Base-by-base conservation (phyloP, 2,113 vertebrate genomes). In the Tinamus guttatus region DNA sequence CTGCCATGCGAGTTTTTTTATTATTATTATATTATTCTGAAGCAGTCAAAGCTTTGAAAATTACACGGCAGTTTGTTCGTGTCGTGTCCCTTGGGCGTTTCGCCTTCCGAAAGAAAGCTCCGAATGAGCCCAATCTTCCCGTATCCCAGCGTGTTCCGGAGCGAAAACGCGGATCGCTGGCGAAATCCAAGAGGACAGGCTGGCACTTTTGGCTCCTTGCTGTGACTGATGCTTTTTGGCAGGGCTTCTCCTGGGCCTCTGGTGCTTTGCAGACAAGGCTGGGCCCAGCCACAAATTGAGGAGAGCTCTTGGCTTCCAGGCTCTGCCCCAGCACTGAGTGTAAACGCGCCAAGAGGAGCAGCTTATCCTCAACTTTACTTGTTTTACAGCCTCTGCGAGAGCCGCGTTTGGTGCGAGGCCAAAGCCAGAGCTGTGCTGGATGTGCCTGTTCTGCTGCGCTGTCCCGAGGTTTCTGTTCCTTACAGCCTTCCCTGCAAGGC, bases 201-300 rank as follows among this genome's bases (percentile, higher is more conserved):
- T 24, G 20, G 45, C 7, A 28, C 88, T 90, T 95, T 68, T 67
- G 93, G 81, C 67, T 90, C 59, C 69, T 77, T 20, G 52, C 51
- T 82, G 9, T 25, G 63, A 92, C 49, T 18, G 67, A 27, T 83
- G 78, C 49, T 6, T 49, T 82, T 91, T 96, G 93, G 87, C 96
- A 83, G 59, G 14, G 60, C 43, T 88, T 41, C 74, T 45, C 36
- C 24, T 70, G 59, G 59, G 93, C 62, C 13, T 68, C 25, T 68
- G 85, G 52, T 68, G 75, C 83, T 96, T 74, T 69, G n/a, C 68
- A 83, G 91, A 62, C 38, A 65, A 94, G 93, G 87, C 77, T 71
- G 94, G 84, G 81, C 78, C 92, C 0, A 0, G 68, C 94, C 90
- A 38, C 96, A 94, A 87, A 87, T 95, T 92, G 87, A 58, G 95